Evolutionary conservation across 2,113 vertebrate species (phyloP).

Genomic region (Oophaga pumilio): DNA sequence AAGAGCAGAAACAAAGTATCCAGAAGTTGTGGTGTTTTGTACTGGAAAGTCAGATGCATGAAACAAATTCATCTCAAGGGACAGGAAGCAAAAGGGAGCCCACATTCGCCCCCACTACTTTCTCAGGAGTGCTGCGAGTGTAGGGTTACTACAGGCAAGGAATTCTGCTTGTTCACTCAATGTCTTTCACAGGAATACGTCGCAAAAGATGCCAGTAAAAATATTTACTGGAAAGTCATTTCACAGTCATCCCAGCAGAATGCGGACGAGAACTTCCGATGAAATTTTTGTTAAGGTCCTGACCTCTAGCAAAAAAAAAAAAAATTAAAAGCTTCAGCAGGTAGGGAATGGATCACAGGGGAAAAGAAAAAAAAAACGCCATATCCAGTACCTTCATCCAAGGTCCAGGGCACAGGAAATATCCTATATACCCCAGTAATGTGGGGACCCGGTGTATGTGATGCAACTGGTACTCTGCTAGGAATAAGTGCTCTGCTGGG

Average conservation of each 20-base stretch:
- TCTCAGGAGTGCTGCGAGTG: not conserved
- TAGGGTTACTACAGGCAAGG: slow-evolving; percentile 31
- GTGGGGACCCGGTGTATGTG: not conserved
- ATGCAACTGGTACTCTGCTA: not conserved
- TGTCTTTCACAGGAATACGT: slow-evolving; percentile 20
- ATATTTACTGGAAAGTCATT: slow-evolving; percentile 44
- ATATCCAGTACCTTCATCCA: not conserved
- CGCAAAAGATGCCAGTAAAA: slow-evolving; percentile 25
- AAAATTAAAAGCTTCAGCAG: not conserved
- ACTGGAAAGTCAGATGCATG: not conserved
- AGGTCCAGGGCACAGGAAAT: no score
- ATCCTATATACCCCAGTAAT: not conserved
- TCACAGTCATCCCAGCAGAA: slow-evolving; percentile 17
- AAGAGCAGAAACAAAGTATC: not conserved
- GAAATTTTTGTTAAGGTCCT: not conserved
- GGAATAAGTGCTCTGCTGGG: no score
- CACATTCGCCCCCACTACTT: not conserved
- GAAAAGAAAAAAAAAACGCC: not conserved
- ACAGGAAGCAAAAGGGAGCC: slow-evolving; percentile 11
- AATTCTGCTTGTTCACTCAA: slow-evolving; percentile 9
- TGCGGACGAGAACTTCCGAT: not conserved
- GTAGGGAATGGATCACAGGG: slow-evolving; percentile 9
- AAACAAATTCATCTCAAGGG: not conserved
- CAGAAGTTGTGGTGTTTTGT: not conserved
- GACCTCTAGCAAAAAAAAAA: not conserved